These are phyloP conservation scores for Tiliacea aurago DNA, from an alignment of 2,888 invertebrate genomes.

Conservation along the genomic window DNA sequence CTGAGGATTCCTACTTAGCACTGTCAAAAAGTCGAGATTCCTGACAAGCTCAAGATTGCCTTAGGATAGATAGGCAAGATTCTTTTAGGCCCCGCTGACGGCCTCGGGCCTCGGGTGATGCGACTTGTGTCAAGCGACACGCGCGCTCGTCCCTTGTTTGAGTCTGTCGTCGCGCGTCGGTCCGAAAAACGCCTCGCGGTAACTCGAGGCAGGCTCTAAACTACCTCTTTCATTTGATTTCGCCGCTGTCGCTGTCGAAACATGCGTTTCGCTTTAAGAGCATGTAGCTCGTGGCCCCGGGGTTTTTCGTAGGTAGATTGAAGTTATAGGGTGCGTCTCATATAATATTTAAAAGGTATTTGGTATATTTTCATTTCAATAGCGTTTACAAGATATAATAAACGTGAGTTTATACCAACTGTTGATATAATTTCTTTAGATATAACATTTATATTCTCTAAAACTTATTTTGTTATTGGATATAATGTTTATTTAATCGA, in stretches of 20 bases:
- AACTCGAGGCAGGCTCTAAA: neutral
- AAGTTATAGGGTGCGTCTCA: too few species aligned
- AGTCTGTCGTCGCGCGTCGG: neutral
- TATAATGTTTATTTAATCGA: too few species aligned
- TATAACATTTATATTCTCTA: too few species aligned
- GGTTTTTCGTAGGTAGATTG: neutral
- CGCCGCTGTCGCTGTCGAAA: too few species aligned
- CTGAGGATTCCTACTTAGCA: neutral
- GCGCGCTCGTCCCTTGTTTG: neutral
- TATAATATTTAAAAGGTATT: too few species aligned
- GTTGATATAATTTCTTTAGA: too few species aligned
- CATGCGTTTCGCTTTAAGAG: neutral
- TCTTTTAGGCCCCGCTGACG: neutral
- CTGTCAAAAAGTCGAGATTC: neutral
- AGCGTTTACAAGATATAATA: too few species aligned
- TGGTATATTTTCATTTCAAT: too few species aligned
- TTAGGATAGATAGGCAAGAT: too few species aligned
- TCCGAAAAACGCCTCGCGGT: neutral
- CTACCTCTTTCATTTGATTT: neutral
- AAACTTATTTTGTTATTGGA: too few species aligned
- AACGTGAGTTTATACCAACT: too few species aligned
- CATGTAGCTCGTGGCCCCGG: neutral
- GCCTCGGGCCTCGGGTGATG: neutral
- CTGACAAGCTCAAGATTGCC: neutral
- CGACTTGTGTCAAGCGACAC: neutral